These are phyloP conservation scores for Saccopteryx bilineata DNA, from an alignment of 2,113 vertebrate species.

Conservation along the genomic window DNA sequence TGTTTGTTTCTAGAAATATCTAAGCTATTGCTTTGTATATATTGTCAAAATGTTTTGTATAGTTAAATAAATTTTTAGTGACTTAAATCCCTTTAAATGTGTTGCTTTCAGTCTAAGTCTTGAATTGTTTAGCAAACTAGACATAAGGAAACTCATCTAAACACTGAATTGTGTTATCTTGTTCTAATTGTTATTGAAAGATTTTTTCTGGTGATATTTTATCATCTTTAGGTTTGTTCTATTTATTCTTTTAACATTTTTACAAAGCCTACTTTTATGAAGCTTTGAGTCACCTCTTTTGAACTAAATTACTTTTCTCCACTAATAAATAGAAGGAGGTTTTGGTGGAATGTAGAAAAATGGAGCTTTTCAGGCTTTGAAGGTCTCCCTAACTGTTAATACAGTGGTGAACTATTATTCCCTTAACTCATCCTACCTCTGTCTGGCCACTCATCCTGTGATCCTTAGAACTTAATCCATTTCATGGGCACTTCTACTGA, in stretches of 20 bases:
- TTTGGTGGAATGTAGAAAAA: not conserved
- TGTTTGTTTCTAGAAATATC: not conserved
- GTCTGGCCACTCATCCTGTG: not conserved
- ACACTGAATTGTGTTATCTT: not conserved
- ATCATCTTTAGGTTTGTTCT: not conserved
- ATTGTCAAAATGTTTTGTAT: not conserved
- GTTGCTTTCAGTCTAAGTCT: not conserved
- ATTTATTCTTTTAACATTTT: conserved; percentile 8
- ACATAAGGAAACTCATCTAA: not conserved
- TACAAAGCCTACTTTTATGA: not conserved
- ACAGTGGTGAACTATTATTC: not conserved
- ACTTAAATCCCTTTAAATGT: not conserved
- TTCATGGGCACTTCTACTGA: not conserved
- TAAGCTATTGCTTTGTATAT: not conserved
- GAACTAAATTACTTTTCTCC: not conserved
- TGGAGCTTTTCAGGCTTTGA: not conserved
- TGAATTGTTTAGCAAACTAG: not conserved
- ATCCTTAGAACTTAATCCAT: not conserved
- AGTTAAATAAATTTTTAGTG: not conserved
- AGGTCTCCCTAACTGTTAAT: not conserved
- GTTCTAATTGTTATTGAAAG: not conserved
- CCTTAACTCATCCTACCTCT: not conserved
- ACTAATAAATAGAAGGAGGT: not conserved
- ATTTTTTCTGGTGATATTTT: not conserved
- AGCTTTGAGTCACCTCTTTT: not conserved